Evolutionary conservation across 1,140 invertebrate genomes (phyloP), one percentile per base, ranked within the genome.

Genomic region (Megalonaias nervosa): DNA sequence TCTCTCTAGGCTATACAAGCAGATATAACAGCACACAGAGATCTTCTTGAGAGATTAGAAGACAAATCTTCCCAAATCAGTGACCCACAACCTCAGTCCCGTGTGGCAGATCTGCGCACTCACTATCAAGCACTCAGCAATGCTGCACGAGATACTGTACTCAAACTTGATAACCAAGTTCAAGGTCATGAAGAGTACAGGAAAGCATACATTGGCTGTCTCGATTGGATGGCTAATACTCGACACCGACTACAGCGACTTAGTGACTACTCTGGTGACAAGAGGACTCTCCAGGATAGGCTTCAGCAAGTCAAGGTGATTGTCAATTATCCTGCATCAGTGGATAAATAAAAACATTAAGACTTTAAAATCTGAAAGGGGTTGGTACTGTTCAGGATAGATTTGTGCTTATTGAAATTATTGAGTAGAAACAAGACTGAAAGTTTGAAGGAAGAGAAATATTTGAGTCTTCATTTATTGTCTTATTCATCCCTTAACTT

Each of bases 161-260:
- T 55, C 14, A 94, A 93, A 82, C 90, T 97, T 55, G 95, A 97
- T 87, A 92, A 94, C 58, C 95, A 97, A 91, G 96, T 97, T 0
- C 94, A 94, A 76, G 94, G 95, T 74, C 96, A 98, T 82, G 96
- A 98, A 83, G 93, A 94, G 80, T 98, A 97, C 89, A 95, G 96
- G 84, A 93, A 94, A 83, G 93, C 94, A 0, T 96, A 95, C 80
- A 94, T 95, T 77, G 94, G 94, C 83, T 94, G 96, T 80, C 93
- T 94, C 66, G 96, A 97, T 80, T 98, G 96, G 95, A 92, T 98
- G n/a, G 93, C 95, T 61, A 95, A 94, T 81, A 94, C 94, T 9
- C 94, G 96, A 86, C 93, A 96, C 21, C 94, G 96, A 75, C 93
- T 97, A 55, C 96, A 98, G 86, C 94, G 96, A 81, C 95, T 95